Evolutionary conservation across 2,113 vertebrate genomes (phyloP), one percentile per base, ranked within the genome.

Genomic region (Platichthys stellatus): DNA sequence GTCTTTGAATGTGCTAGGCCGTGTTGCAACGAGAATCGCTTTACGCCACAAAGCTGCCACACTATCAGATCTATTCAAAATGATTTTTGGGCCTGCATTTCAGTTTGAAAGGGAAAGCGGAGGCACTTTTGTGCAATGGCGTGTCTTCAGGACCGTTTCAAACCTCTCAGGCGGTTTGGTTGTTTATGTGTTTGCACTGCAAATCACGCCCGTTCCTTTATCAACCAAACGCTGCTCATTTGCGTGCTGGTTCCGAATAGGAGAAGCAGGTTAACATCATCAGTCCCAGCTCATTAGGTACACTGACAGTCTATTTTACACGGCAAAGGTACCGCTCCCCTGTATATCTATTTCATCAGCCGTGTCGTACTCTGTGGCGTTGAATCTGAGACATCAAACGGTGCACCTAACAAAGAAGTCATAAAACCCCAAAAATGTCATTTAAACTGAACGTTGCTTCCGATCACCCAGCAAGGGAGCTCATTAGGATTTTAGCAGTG

Each of bases 381-480:
- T 92, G 87, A 86, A 88, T 92, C 77, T 72, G 28, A 73, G 60
- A 77, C 73, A 87, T 88, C 80, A 90, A 86, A 90, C n/a, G 43
- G 14, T 18, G 38, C 45, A 59, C 74, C 72, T 83, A 70, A 78
- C 76, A 87, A 80, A 86, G 70, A 82, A 69, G 23, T 68, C 70
- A 69, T 81, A 83, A 88, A 90, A 78, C 59, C n/a, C 54, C 3
- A 72, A 66, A 81, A 66, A 81, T 63, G 79, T 78, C 15, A 83
- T 75, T 82, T 53, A 23, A 10, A 13, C 10, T 24, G 54, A 86
- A 81, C 21, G 47, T 75, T 23, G n/a, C 78, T 76, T 89, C 87
- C 80, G 80, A 88, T 85, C 83, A 83, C 60, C 31, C 72, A 60
- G 74, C 57, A 8, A 76, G 75, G 72, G 69, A 85, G 63, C 77